phyloP scores from a whole-genome alignment of 2,113 vertebrate species.

The Nyctereutes procyonoides region DNA sequence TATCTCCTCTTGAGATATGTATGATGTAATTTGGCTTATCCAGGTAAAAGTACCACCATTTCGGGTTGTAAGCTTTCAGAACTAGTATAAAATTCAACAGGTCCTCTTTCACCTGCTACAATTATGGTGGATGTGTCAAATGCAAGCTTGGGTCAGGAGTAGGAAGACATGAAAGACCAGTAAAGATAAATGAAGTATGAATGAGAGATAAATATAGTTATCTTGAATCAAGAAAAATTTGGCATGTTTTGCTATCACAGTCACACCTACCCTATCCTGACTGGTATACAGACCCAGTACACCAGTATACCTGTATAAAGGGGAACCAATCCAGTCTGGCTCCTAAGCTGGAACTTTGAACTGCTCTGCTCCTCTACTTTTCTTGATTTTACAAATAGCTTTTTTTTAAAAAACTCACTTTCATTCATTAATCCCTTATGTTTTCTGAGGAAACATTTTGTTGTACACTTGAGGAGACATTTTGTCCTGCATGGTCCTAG shows the following conservation, averaged over 20 bases:
- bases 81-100: neutral
- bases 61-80: neutral
- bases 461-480: neutral
- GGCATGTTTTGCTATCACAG: neutral
- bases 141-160: neutral
- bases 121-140: neutral
- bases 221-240: neutral
- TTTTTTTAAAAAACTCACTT: neutral
- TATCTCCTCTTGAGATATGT: neutral
- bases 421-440: neutral
- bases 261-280: neutral
- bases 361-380: neutral
- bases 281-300: neutral
- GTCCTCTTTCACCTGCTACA: neutral
- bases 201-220: neutral
- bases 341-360: neutral
- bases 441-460: neutral
- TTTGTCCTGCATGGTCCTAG: neutral
- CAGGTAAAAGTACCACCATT: neutral
- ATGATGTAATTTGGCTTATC: neutral
- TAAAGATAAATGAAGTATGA: neutral
- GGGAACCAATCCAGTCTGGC: neutral
- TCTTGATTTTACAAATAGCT: neutral
- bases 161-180: neutral
- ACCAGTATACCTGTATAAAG: too few relatives aligned